Base-by-base conservation (phyloP, 2,888 invertebrate species). In the Drosophila barbarae region DNA sequence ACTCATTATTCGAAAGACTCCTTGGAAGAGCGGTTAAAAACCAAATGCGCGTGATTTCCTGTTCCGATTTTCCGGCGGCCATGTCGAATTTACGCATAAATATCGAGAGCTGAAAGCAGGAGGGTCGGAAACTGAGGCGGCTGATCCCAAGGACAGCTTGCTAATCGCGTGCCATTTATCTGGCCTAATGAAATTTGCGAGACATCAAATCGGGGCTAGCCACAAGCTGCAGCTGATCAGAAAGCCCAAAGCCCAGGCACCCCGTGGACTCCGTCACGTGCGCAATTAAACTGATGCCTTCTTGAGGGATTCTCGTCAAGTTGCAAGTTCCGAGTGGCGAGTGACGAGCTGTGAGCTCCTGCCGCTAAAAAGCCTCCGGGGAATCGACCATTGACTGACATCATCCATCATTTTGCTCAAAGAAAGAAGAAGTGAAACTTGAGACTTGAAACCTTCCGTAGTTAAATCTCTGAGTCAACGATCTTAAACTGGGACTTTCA, bases 101-200 rank as follows among this genome's bases (percentile, higher is more conserved):
- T 84, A 71, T 63, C 63, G 46, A 13, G 18, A 30, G 46, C 18
- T 12, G 12, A 15, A 2, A 5, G 12, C 44, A 28, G 44, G 10
- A 1, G 5, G 26, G 61, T 34, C 18, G 21, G 21, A 36, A 18
- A 39, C 39, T 9, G 61, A 41, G 10, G 39, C 32, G 32, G 26
- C 9, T 2, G 8, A n/a, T 9, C 21, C 34, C 35, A 66, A 35
- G 51, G 61, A 53, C 44, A 61, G 71, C 71, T 63, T 74, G 69
- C 77, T 87, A 88, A 88, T 88, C 85, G 86, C 68, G 71, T 74
- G 72, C 77, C 88, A 87, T 87, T 88, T 87, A 88, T 87, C 87
- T 88, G 83, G 87, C 85, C 87, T 87, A 87, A 87, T 87, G 88
- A 87, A 88, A 87, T 84, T 86, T 80, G 81, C 75, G 58, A 77